A percentile compares a stretch with the other conserved stretches of the same genome.
These are phyloP conservation scores for Procambarus clarkii DNA, from an alignment of 1,140 invertebrate genomes.

Conservation along the genomic window DNA sequence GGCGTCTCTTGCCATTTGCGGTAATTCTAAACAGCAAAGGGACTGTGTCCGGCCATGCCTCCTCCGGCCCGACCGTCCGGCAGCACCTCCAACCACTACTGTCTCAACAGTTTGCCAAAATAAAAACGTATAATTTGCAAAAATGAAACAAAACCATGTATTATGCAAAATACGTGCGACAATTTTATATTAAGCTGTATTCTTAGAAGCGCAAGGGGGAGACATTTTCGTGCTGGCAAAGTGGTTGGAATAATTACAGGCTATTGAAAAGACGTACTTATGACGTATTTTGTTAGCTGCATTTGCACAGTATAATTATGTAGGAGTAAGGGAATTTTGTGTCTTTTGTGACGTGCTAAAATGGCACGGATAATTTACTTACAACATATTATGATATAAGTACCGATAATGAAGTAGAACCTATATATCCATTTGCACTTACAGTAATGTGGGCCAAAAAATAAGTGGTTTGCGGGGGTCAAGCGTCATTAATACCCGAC, in stretches of 20 bases:
- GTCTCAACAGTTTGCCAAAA: constrained; percentile 30
- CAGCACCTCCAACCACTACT: background rate
- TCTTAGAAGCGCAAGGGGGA: background rate
- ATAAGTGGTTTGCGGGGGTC: no score
- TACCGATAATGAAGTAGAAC: no score
- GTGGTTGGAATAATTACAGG: background rate
- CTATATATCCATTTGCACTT: no score
- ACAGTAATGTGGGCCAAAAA: no score
- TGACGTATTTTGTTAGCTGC: background rate
- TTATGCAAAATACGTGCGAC: constrained; percentile 48
- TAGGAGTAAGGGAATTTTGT: no score
- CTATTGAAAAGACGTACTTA: background rate
- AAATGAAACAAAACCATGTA: constrained; percentile 40
- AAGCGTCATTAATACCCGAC: background rate
- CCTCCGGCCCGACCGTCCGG: background rate
- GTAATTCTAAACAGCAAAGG: background rate
- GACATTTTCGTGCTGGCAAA: background rate
- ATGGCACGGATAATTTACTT: no score
- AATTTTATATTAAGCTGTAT: constrained; percentile 33
- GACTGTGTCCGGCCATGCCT: background rate
- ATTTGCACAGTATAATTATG: no score
- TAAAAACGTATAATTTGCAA: constrained; percentile 43
- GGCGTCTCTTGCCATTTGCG: constrained; percentile 9
- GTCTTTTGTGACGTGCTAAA: no score
- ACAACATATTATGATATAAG: no score